phyloP scores from a whole-genome alignment of 2,888 invertebrate species.

The Pandemis heparana region DNA sequence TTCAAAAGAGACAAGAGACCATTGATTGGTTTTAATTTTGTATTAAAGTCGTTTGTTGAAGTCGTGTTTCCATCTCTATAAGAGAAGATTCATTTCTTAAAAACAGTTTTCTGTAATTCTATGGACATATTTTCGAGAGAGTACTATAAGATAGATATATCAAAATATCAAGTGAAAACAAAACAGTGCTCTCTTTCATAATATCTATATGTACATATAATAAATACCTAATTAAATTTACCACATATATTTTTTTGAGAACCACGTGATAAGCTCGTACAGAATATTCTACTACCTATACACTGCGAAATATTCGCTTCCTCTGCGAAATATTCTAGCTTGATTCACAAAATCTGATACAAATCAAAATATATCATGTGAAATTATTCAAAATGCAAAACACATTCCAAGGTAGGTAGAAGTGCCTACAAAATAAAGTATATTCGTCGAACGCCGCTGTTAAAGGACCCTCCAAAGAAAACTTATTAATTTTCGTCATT shows the following conservation, averaged over 20 bases:
- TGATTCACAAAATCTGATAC: background rate
- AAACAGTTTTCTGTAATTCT: too few species aligned
- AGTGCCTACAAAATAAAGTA: conserved; percentile 36
- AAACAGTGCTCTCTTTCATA: too few species aligned
- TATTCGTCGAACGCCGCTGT: conserved; percentile 64
- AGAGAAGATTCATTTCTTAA: too few species aligned
- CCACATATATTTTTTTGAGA: too few species aligned
- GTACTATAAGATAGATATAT: too few species aligned
- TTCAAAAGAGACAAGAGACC: too few species aligned
- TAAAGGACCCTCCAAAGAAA: conserved; percentile 81
- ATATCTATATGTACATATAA: too few species aligned
- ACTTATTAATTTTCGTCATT: conserved; percentile 86
- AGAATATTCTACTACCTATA: background rate
- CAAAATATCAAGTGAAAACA: too few species aligned
- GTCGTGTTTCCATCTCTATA: background rate
- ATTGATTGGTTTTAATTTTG: too few species aligned
- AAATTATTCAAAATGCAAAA: conserved; percentile 5
- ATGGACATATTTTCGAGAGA: background rate
- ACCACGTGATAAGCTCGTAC: too few species aligned
- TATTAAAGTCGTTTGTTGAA: too few species aligned
- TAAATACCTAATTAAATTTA: too few species aligned
- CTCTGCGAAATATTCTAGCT: background rate
- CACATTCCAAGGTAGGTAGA: conserved; percentile 10
- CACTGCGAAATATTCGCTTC: background rate
- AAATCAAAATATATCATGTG: background rate